A percentile compares a stretch with the other conserved stretches of the same genome.
phyloP scores from a whole-genome alignment of 1,140 invertebrate species.

The honey bee (Apis mellifera) region Amel_HAv3.1 CM009937.2:20501-21000 shows the following conservation, averaged over 20 bases:
- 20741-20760: slow-evolving; percentile 47
- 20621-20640: background rate
- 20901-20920: slow-evolving; percentile 58
- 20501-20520: background rate
- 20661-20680: background rate
- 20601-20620: background rate
- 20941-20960: slow-evolving; percentile 1
- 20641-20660: background rate
- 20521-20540: slow-evolving; percentile 33
- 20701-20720: slow-evolving; percentile 54
- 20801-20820: slow-evolving; percentile 56
- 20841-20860: slow-evolving; percentile 70
- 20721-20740: slow-evolving; percentile 38
- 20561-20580: no score
- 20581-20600: background rate
- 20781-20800: slow-evolving; percentile 43
- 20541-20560: background rate
- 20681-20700: slow-evolving; percentile 55
- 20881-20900: slow-evolving; percentile 66
- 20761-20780: slow-evolving; percentile 47
- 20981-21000: slow-evolving; percentile 60
- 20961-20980: slow-evolving; percentile 52
- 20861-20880: slow-evolving; percentile 71
- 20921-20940: background rate
- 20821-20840: slow-evolving; percentile 64